Percentiles rank a stretch among this genome's conserved stretches.
Conservation (phyloP, 2,888 invertebrate species). For the Seladonia tumulorum region DNA sequence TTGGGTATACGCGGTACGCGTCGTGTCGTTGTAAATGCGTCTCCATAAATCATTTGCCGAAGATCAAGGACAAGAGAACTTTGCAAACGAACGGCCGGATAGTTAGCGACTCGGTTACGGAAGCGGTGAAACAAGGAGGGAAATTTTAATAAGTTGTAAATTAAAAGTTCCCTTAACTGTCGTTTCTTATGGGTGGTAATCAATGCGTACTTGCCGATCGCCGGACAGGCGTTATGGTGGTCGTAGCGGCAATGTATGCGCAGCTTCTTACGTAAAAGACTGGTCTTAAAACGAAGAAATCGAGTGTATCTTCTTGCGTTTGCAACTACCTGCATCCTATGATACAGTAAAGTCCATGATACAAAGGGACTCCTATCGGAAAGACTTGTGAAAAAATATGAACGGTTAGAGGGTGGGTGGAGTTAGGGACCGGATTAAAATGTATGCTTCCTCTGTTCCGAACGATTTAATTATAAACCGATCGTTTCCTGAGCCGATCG, state of each 20-base stretch:
- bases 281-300: constrained; percentile 18
- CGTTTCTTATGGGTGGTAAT: constrained; percentile 78
- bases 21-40: constrained; percentile 70
- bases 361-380: background rate
- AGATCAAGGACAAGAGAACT: constrained; percentile 70
- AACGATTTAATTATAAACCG: constrained; percentile 38
- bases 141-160: constrained; percentile 78
- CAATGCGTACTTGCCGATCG: constrained; percentile 62
- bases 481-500: constrained; percentile 33
- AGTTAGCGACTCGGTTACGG: constrained; percentile 54
- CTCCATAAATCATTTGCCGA: constrained; percentile 75
- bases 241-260: constrained; percentile 13
- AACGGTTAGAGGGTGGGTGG: constrained; percentile 41
- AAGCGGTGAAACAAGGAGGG: constrained; percentile 46
- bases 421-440: constrained; percentile 33
- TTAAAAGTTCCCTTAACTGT: constrained; percentile 73
- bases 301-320: background rate
- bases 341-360: background rate
- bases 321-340: background rate
- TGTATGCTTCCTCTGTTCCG: constrained; percentile 46
- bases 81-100: constrained; percentile 53
- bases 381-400: constrained; percentile 12
- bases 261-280: constrained; percentile 8
- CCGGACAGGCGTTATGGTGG: constrained; percentile 27
- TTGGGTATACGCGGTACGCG: constrained; percentile 55